Evolutionary conservation across 2,888 invertebrate species (phyloP).

Genomic region (Ennomos fuscantarius): DNA sequence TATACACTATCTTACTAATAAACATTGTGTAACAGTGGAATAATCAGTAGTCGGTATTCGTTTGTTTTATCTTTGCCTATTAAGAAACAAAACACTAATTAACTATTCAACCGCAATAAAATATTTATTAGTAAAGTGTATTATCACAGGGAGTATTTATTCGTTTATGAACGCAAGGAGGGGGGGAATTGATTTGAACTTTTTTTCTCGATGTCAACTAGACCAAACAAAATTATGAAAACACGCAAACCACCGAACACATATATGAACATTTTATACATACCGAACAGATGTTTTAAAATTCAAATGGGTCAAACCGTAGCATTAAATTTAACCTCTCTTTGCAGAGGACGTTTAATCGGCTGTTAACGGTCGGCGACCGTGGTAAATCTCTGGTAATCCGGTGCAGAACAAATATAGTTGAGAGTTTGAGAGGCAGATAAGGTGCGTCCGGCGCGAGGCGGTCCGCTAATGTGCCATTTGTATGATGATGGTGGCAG

Average conservation of each 20-base stretch:
- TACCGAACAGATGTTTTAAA: conserved; percentile 55
- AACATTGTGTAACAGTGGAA: too few species aligned
- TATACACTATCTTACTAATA: too few species aligned
- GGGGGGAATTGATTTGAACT: too few species aligned
- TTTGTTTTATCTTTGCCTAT: too few species aligned
- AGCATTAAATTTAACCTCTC: conserved; percentile 73
- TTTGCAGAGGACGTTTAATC: conserved; percentile 81
- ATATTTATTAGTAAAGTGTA: too few species aligned
- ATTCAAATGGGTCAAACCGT: conserved; percentile 54
- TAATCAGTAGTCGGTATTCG: too few species aligned
- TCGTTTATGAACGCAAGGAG: too few species aligned
- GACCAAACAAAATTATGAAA: conserved; percentile 13
- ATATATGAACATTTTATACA: conserved; percentile 44
- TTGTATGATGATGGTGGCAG: conserved; percentile 79
- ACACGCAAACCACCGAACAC: conserved; percentile 9
- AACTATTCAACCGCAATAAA: too few species aligned
- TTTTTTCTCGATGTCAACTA: too few species aligned
- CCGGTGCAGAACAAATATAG: conserved; percentile 82
- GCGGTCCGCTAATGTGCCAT: conserved; percentile 79
- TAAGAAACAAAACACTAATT: too few species aligned
- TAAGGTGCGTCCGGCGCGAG: conserved; percentile 77
- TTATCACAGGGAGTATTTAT: too few species aligned
- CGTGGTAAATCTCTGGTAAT: conserved; percentile 83
- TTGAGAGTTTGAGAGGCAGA: conserved; percentile 79
- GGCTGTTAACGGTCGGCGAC: conserved; percentile 74